phyloP scores from a whole-genome alignment of 2,797 vertebrate species.

The Chanos chanos region DNA sequence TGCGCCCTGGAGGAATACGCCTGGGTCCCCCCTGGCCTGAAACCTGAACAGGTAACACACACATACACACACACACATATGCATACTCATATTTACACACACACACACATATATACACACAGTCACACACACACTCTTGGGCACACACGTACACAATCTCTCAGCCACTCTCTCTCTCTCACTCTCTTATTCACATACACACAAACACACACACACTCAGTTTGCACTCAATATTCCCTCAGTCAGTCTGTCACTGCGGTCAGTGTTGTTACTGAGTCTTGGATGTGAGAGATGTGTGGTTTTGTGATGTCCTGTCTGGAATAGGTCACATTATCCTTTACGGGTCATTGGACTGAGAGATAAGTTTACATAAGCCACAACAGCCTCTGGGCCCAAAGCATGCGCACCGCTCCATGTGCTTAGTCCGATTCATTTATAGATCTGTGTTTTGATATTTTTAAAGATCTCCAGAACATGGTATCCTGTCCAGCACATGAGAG shows the following conservation, averaged over 20 bases:
- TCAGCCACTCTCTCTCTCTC: neutral
- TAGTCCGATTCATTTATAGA: too few species aligned
- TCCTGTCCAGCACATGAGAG: too few species aligned
- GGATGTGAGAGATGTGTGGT: too few species aligned
- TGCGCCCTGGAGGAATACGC: conserved; percentile 95
- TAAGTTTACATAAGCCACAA: conserved; percentile 59
- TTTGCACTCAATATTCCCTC: neutral
- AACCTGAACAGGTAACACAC: conserved; percentile 88
- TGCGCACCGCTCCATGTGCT: too few species aligned
- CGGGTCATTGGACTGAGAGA: too few species aligned
- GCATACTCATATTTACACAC: neutral
- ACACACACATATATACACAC: neutral
- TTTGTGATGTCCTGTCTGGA: too few species aligned
- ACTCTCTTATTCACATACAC: neutral
- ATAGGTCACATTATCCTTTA: too few species aligned
- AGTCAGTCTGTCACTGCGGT: too few species aligned
- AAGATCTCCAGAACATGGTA: too few species aligned
- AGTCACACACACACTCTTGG: neutral
- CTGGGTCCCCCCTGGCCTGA: conserved; percentile 94
- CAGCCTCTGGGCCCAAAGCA: conserved; percentile 59
- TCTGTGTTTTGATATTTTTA: too few species aligned
- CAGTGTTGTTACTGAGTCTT: too few species aligned
- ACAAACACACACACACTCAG: neutral
- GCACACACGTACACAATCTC: conserved; percentile 50
- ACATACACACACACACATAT: neutral